Conservation (phyloP, 2,797 vertebrate genomes). For the Nannoperca obscura region DNA sequence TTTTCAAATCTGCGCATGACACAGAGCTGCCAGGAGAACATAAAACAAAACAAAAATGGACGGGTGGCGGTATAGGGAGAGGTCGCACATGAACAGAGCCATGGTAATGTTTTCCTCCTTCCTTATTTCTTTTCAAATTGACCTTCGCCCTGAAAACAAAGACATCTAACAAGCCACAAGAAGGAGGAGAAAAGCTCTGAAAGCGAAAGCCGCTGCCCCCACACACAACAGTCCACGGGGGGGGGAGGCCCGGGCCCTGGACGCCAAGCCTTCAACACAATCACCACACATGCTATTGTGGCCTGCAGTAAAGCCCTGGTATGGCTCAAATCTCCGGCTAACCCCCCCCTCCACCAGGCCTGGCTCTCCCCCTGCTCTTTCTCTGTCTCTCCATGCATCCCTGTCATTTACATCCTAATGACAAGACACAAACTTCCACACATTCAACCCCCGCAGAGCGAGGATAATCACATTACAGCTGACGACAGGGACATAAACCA, state of each 20-base stretch:
- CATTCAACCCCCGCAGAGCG: constrained; percentile 67
- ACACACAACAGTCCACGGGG: constrained; percentile 71
- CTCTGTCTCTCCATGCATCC: constrained; percentile 65
- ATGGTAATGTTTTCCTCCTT: constrained; percentile 67
- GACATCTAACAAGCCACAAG: constrained; percentile 80
- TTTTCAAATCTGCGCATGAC: constrained; percentile 74
- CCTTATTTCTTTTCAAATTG: constrained; percentile 71
- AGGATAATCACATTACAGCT: constrained; percentile 74
- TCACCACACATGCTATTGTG: constrained; percentile 85
- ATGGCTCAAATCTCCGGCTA: constrained; percentile 68
- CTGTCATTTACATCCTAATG: constrained; percentile 81
- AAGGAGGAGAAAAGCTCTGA: constrained; percentile 74
- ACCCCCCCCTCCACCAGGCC: constrained; percentile 53
- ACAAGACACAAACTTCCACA: constrained; percentile 78
- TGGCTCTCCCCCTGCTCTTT: constrained; percentile 33
- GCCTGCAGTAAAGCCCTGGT: constrained; percentile 78
- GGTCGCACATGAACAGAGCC: constrained; percentile 75
- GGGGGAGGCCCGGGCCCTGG: constrained; percentile 64
- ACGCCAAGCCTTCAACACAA: constrained; percentile 82
- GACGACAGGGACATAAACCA: constrained; percentile 61
- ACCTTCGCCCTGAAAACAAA: constrained; percentile 77
- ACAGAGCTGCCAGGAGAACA: constrained; percentile 74
- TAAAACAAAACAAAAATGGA: constrained; percentile 56
- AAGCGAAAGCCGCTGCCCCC: constrained; percentile 77
- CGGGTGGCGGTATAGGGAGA: constrained; percentile 72